Base-by-base conservation (phyloP, 2,797 vertebrate genomes). In the Chromis chromis region DNA sequence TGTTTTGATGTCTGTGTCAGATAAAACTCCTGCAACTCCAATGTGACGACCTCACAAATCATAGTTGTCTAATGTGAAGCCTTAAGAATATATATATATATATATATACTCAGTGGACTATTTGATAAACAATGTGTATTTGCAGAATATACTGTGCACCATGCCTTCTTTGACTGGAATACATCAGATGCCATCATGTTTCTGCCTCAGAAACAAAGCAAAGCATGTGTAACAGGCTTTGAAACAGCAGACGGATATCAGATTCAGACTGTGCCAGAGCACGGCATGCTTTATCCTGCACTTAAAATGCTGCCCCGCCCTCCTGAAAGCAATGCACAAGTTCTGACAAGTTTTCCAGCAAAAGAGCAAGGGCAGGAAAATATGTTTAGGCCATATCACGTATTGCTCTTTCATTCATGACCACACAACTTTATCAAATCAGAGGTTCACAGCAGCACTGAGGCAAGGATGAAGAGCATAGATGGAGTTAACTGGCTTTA, bases 281-380 rank as follows among this genome's bases (percentile, higher is more conserved):
- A 46, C 36, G 46, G 81, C 84, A 53, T 83, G 81, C 91, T 77
- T 88, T 75, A 83, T 86, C 76, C 77, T 79, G 81, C 64, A 76
- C 49, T 62, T 44, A 54, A 84, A 83, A 83, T 79, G 81, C 85
- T 3, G 56, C 83, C 85, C 73, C 79, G 13, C 90, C 89, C 63
- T 76, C 21, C 61, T 64, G n/a, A 88, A 80, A 74, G 76, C 65
- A 44, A 54, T 4, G 3, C 72, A 87, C 93, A 81, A 85, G 93
- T 89, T 87, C 67, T 44, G 77, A 92, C 91, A 91, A 80, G 93
- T 82, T 54, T 50, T 54, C 27, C 39, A 61, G 75, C 48, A 39
- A 73, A 83, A 73, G 12, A 54, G 69, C 73, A 52, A 76, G 65
- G 54, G 52, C n/a, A 58, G 65, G 58, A 64, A 81, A 77, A 67